Evolutionary conservation across 2,113 vertebrate genomes (phyloP).

Genomic region (Agapornis roseicollis): DNA sequence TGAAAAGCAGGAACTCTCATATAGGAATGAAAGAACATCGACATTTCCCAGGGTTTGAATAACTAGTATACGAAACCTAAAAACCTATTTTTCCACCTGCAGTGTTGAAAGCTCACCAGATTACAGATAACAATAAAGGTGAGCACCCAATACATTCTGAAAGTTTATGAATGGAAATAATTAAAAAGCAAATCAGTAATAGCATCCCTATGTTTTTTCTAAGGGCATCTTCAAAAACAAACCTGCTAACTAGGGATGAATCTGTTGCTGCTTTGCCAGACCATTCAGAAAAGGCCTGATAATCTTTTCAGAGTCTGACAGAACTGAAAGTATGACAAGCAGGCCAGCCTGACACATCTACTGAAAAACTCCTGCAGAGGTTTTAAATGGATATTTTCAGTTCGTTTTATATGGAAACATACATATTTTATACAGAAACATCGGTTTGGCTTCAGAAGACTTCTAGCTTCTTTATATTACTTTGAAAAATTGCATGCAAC

Average conservation of each 20-base stretch:
- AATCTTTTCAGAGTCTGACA: not conserved
- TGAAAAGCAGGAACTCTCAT: not conserved
- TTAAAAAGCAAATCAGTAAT: not conserved
- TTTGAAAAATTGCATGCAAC: not conserved
- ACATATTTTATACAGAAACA: not conserved
- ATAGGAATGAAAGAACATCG: not conserved
- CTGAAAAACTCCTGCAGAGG: not conserved
- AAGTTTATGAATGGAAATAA: not conserved
- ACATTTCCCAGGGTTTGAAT: not conserved
- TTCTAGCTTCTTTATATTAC: not conserved
- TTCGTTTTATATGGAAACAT: not conserved
- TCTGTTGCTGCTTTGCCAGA: not conserved
- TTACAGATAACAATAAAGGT: not conserved
- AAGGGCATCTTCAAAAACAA: not conserved
- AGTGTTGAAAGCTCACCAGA: not conserved
- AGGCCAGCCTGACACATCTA: not conserved
- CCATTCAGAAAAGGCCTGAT: not conserved
- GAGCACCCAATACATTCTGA: not conserved
- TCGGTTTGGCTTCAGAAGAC: not conserved
- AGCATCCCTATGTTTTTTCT: not conserved
- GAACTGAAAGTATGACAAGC: not conserved
- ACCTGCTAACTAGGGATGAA: not conserved
- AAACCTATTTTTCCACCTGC: not conserved
- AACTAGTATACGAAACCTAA: not conserved
- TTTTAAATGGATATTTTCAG: not conserved